Evolutionary conservation across 2,113 vertebrate species (phyloP).

Genomic region (Trachemys scripta): DNA sequence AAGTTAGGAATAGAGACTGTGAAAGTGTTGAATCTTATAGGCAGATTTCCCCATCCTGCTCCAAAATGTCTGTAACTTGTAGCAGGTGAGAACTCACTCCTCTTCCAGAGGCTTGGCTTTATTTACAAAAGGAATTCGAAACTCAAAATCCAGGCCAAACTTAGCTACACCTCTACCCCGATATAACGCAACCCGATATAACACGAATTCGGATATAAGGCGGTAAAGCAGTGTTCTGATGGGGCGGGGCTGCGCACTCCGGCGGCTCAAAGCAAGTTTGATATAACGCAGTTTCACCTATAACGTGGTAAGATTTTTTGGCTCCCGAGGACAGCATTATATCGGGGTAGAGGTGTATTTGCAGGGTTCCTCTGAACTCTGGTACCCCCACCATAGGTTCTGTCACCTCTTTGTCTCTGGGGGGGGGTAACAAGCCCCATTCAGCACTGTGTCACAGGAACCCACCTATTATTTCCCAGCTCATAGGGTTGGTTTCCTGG

Average conservation of each 20-base stretch:
- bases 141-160: not conserved
- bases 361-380: not conserved
- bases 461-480: not conserved
- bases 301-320: no score
- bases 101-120: not conserved
- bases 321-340: no score
- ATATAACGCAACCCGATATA: no score
- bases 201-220: no score
- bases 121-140: not conserved
- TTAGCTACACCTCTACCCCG: not conserved
- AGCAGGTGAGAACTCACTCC: not conserved
- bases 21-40: rapidly evolving
- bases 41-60: not conserved
- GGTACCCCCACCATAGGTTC: not conserved
- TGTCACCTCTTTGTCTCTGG: not conserved
- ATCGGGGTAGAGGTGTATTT: not conserved
- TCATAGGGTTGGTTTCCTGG: not conserved
- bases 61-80: not conserved
- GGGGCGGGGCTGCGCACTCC: no score
- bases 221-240: no score
- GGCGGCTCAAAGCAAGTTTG: no score
- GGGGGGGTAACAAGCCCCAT: not conserved
- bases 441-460: not conserved
- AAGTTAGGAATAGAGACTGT: not conserved
- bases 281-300: no score